Evolutionary conservation across 2,797 vertebrate species (phyloP).

Genomic region (Lagorchestes hirsutus): DNA sequence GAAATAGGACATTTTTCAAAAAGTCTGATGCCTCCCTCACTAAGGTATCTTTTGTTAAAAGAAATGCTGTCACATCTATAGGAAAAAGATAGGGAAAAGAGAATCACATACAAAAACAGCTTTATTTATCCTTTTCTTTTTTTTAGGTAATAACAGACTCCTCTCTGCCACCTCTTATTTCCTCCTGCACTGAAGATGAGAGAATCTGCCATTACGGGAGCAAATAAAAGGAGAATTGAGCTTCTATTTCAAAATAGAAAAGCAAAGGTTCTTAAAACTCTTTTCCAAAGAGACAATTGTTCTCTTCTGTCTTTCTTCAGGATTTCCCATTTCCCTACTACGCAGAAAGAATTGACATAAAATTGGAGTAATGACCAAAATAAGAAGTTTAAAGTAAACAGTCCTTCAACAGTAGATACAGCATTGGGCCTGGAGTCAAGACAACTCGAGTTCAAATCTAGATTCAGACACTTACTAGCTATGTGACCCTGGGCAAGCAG

Average conservation of each 20-base stretch:
- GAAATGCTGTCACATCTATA: background rate
- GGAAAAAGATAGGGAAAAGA: background rate
- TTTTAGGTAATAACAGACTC: background rate
- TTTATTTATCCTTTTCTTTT: background rate
- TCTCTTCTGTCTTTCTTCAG: background rate
- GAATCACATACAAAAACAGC: background rate
- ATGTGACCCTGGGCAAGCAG: background rate
- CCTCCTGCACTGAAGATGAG: background rate
- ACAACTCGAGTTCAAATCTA: no score
- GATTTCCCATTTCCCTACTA: background rate
- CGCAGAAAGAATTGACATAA: background rate
- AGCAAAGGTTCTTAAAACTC: background rate
- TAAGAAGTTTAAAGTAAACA: background rate
- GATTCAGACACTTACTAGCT: no score
- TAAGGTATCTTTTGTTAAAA: background rate
- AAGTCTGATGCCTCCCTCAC: no score
- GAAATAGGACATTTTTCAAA: background rate
- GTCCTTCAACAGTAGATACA: background rate
- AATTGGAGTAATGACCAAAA: background rate
- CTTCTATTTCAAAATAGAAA: background rate
- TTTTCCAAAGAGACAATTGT: background rate
- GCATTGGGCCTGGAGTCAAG: no score
- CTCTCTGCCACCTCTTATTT: background rate
- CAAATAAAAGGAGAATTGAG: background rate
- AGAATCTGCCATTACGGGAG: background rate